Base-by-base conservation (phyloP, 2,888 invertebrate species). In the Myathropa florea region DNA sequence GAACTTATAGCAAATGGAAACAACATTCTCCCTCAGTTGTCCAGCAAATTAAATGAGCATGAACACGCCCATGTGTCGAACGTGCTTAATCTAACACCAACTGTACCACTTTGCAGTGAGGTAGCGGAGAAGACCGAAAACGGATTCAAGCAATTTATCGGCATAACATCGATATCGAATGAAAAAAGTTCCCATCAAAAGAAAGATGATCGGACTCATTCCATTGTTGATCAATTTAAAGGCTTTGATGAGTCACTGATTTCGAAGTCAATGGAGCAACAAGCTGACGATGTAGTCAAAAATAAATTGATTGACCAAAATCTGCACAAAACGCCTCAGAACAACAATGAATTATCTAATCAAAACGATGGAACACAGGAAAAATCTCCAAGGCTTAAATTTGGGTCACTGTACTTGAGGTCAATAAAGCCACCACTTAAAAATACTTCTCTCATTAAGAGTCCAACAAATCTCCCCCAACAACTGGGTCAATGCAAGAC, bases 341-440 rank as follows among this genome's bases (percentile, higher is more conserved):
- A 23, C 9, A 59, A 2, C 24, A 6, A 3, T 23, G 59, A 67
- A 6, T 3, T 26, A 10, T 3, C 10, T 6, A 14, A 24, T 36
- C 9, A 55, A n/a, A 61, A 77, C 36, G 55, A 6, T 4, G 6
- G 4, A 10, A 28, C 67, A 24, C 21, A 53, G 14, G n/a, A n/a
- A 3, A 72, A 78, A 63, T 63, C 24, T n/a, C 21, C 9, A 4
- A 53, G 36, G 3, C 10, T 73, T 9, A 68, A 63, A 28, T 59
- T 78, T 18, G 72, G 72, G 24, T 57, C 72, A 7, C 26, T 67
- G 36, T 68, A 68, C 14, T 68, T 83, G 14, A 72, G 73, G 1
- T 73, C 83, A 9, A 83, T 83, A n/a, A 83, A 83, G 53, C 83
- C 83, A 64, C 83, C 83, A 3, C n/a, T 10, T 14, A 0, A 18